Evolutionary conservation across 2,113 vertebrate genomes (phyloP), one percentile per base, ranked within the genome.

Genomic region (Macrotus californicus): DNA sequence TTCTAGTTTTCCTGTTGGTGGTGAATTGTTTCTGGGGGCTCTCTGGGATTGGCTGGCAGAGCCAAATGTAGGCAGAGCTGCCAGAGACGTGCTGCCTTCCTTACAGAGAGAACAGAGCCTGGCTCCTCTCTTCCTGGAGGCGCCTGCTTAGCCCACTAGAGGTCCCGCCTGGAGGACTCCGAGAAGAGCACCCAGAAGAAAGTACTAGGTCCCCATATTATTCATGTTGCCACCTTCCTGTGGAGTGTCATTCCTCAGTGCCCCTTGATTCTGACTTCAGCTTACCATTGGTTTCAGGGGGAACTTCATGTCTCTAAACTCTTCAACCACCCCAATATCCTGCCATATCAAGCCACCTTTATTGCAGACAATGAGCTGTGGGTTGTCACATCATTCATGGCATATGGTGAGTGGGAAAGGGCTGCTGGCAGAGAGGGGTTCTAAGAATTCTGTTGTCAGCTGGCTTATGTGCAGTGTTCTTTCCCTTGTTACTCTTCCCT

Each of bases 361-460:
- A 99, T 99, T 95, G 98, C 99, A 39, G 99, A 99, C 96, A 99
- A 99, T 18, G 99, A 99, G 97, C 98, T 99, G 24, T 99, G 99
- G 99, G 99, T 99, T 26, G 99, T 99, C 95, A 99, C 99, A 0
- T 99, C 99, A 13, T 99, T 99, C 97, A 99, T 99, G 99, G 99
- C 99, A 26, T 99, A 99, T 41, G 99, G 99, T 99, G 98, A 98
- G 98, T 97, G 86, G 16, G 66, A 50, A 76, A 48, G 36, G 50
- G 80, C 34, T 52, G 12, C 72, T 59, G 19, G 2, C 3, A 2
- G 52, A 61, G 61, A 46, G 26, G 43, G 39, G 6, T 12, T 67
- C 48, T 87, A 29, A 66, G 54, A 43, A 36, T 87, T 9, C 39
- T 75, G 11, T 69, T 64, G 24, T 50, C 85, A 48, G 59, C 85